A percentile compares a stretch with the other conserved stretches of the same genome.
phyloP scores from a whole-genome alignment of 2,113 vertebrate genomes.

The Anser brachyrhynchus region DNA sequence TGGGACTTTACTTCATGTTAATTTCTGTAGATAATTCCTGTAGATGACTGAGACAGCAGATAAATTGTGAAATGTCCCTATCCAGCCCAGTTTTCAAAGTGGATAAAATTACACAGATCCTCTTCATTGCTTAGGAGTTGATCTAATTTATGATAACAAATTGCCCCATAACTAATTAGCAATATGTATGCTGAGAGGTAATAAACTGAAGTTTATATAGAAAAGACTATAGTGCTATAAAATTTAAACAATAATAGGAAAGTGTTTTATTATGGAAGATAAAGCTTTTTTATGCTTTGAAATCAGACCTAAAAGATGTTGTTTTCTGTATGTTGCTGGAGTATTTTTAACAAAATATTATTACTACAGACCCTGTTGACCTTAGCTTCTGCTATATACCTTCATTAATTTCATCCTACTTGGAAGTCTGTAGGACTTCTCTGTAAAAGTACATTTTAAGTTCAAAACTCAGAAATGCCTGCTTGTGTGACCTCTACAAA shows the following conservation, averaged over 20 bases:
- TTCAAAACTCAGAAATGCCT: neutral
- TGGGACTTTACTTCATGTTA: neutral
- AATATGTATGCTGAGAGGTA: neutral
- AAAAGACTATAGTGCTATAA: neutral
- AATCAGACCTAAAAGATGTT: neutral
- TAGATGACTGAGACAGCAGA: neutral
- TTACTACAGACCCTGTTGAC: neutral
- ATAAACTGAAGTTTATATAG: neutral
- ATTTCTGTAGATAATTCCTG: neutral
- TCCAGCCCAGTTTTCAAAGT: neutral
- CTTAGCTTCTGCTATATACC: neutral
- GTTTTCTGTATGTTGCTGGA: neutral
- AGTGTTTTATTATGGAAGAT: neutral
- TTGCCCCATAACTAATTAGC: neutral
- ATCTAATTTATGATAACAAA: neutral
- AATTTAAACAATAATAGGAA: neutral
- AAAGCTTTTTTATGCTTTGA: neutral
- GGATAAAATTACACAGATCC: neutral
- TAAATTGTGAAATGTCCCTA: neutral
- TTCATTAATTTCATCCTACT: neutral
- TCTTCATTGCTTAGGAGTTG: neutral
- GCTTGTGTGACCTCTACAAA: neutral
- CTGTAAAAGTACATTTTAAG: neutral
- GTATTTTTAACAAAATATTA: neutral
- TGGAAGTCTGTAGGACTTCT: neutral